Percentiles rank a stretch among this genome's conserved stretches.
Conservation (phyloP, 2,888 invertebrate genomes). For the Orthosia incerta region DNA sequence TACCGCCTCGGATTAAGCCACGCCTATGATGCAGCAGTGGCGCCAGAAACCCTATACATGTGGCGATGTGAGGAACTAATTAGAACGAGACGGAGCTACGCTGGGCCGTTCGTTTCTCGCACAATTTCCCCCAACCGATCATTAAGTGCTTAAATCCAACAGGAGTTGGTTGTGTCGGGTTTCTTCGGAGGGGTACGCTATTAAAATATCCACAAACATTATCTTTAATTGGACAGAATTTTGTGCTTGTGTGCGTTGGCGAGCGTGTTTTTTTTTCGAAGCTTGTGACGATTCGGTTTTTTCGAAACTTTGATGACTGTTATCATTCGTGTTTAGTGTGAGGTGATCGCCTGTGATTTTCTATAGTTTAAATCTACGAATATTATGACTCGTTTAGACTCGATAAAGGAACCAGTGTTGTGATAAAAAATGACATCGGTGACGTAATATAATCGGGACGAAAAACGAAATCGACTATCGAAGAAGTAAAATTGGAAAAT, state of each 20-base stretch:
- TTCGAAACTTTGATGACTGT: slow-evolving; percentile 88
- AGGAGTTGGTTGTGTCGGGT: slow-evolving; percentile 91
- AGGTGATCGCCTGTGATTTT: slow-evolving; percentile 82
- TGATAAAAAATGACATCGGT: slow-evolving; percentile 87
- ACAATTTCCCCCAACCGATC: slow-evolving; percentile 91
- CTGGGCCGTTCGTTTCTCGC: slow-evolving; percentile 89
- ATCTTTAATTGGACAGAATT: slow-evolving; percentile 91
- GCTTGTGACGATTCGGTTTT: slow-evolving; percentile 87
- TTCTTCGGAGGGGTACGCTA: slow-evolving; percentile 90
- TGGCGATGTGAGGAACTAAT: slow-evolving; percentile 84
- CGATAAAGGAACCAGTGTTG: slow-evolving; percentile 69
- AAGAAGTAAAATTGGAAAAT: slow-evolving; percentile 78
- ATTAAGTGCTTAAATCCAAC: slow-evolving; percentile 91
- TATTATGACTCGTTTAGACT: slow-evolving; percentile 62
- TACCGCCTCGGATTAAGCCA: slow-evolving; percentile 78
- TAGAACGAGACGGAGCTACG: slow-evolving; percentile 83
- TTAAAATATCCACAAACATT: slow-evolving; percentile 91
- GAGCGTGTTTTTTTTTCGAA: slow-evolving; percentile 81
- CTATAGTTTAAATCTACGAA: slow-evolving; percentile 65
- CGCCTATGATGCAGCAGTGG: slow-evolving; percentile 79
- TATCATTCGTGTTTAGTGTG: slow-evolving; percentile 87
- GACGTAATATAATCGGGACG: slow-evolving; percentile 78
- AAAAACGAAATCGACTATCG: slow-evolving; percentile 65
- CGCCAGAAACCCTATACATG: slow-evolving; percentile 85
- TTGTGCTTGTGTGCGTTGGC: slow-evolving; percentile 89